Percentiles rank a stretch among this genome's conserved stretches.
Evolutionary conservation across 2,113 vertebrate species (phyloP).

Genomic region (Daphoenositta chrysoptera): DNA sequence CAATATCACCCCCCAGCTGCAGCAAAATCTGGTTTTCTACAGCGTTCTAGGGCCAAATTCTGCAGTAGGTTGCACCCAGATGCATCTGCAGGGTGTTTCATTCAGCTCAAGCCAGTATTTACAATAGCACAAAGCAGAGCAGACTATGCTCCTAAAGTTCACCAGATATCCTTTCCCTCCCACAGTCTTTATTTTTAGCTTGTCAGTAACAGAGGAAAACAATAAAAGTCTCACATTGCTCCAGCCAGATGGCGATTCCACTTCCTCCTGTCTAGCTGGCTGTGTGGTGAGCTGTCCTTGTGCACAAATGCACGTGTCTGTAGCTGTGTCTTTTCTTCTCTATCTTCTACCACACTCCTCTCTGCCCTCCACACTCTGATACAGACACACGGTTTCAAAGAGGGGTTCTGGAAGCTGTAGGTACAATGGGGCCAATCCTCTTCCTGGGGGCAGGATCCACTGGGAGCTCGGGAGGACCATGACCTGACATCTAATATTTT

Average conservation of each 20-base stretch:
- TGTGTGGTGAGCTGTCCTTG: background rate
- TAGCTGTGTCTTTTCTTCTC: background rate
- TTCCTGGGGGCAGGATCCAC: rapidly evolving
- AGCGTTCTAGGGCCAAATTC: background rate
- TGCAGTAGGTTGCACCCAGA: background rate
- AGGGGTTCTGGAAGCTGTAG: background rate
- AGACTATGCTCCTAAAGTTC: background rate
- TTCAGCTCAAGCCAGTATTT: background rate
- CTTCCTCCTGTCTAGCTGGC: background rate
- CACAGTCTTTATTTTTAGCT: background rate
- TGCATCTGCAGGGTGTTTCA: background rate
- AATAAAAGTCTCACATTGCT: background rate
- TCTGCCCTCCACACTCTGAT: background rate
- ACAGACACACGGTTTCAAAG: background rate
- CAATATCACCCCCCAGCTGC: background rate
- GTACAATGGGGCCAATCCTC: background rate
- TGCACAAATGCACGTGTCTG: rapidly evolving
- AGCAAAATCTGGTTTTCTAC: background rate
- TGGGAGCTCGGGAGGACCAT: background rate
- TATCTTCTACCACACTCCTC: background rate
- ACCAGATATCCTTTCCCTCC: background rate
- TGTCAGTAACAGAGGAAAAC: background rate
- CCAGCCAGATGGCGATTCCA: background rate
- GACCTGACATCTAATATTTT: background rate
- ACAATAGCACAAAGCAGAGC: background rate